Evolutionary conservation across 2,113 vertebrate species (phyloP).

Genomic region (Coryphaenoides rupestris): DNA sequence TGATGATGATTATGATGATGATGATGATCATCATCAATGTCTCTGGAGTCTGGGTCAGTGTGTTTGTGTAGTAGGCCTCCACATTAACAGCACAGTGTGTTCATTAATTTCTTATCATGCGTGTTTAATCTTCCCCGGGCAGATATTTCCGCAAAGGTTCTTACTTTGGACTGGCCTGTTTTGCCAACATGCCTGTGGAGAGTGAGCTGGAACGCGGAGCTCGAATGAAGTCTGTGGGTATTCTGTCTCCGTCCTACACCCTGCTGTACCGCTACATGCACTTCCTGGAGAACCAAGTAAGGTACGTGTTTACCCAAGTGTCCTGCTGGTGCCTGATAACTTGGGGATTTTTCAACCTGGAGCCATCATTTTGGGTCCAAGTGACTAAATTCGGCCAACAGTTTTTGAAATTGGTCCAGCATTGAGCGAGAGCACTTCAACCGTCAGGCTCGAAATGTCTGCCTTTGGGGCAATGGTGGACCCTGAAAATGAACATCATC

Average conservation of each 20-base stretch:
- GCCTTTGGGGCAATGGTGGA: too few relatives aligned
- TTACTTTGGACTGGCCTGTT: constrained; percentile 96
- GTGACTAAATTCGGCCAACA: too few relatives aligned
- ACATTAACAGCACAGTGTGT: constrained; percentile 1
- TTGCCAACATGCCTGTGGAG: constrained; percentile 97
- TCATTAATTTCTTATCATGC: constrained; percentile 7
- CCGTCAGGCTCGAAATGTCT: too few relatives aligned
- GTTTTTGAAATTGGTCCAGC: too few relatives aligned
- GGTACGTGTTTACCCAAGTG: constrained; percentile 60
- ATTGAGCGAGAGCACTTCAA: too few relatives aligned
- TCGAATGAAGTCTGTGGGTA: constrained; percentile 96
- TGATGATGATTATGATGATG: too few relatives aligned
- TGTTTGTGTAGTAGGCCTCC: too few relatives aligned
- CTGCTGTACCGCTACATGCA: constrained; percentile 97
- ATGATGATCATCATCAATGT: too few relatives aligned
- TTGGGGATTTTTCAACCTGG: too few relatives aligned
- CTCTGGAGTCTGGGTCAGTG: too few relatives aligned
- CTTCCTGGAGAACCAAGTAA: constrained; percentile 98
- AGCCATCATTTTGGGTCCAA: too few relatives aligned
- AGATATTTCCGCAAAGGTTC: constrained; percentile 96
- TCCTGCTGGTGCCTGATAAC: background rate
- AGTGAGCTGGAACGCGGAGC: constrained; percentile 93
- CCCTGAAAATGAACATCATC: too few relatives aligned
- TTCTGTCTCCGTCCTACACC: constrained; percentile 94
- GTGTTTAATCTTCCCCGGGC: background rate